These are phyloP conservation scores for Acleris cristana DNA, from an alignment of 2,888 invertebrate species.

Conservation along the genomic window DNA sequence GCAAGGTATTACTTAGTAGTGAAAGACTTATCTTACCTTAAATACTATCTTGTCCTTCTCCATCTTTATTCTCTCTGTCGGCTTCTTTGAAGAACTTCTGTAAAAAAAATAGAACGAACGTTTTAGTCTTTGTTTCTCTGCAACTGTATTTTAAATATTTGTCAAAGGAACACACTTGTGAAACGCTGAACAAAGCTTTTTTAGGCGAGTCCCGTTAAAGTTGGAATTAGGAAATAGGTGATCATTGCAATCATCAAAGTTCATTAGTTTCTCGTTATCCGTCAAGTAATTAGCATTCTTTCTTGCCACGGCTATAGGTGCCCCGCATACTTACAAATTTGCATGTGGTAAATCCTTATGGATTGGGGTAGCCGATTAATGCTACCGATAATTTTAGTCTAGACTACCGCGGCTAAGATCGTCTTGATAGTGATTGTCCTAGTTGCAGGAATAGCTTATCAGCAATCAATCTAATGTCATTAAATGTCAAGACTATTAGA, in stretches of 20 bases:
- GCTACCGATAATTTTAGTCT: neutral
- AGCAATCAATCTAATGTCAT: conserved; percentile 25
- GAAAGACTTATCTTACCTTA: conserved; percentile 59
- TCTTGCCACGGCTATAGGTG: conserved; percentile 1
- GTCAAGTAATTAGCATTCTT: conserved; percentile 21
- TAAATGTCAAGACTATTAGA: conserved; percentile 23
- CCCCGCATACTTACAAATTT: neutral
- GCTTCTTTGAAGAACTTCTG: conserved; percentile 19
- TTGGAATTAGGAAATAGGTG: conserved; percentile 14
- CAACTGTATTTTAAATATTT: too few relatives aligned
- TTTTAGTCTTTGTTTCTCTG: neutral
- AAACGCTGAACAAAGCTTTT: conserved; percentile 9
- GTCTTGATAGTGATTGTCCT: neutral
- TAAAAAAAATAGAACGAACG: neutral
- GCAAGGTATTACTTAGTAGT: too few relatives aligned
- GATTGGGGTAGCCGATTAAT: neutral
- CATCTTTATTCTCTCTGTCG: conserved; percentile 50
- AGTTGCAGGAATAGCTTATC: conserved; percentile 20
- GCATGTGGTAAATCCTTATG: neutral
- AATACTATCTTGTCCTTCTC: conserved; percentile 77
- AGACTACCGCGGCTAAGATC: neutral
- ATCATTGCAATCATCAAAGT: conserved; percentile 20
- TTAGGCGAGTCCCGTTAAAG: neutral
- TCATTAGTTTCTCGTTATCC: conserved; percentile 31
- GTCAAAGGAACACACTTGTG: neutral